Evolutionary conservation across 2,113 vertebrate genomes (phyloP), one percentile per base, ranked within the genome.

Genomic region (Oncorhynchus nerka): DNA sequence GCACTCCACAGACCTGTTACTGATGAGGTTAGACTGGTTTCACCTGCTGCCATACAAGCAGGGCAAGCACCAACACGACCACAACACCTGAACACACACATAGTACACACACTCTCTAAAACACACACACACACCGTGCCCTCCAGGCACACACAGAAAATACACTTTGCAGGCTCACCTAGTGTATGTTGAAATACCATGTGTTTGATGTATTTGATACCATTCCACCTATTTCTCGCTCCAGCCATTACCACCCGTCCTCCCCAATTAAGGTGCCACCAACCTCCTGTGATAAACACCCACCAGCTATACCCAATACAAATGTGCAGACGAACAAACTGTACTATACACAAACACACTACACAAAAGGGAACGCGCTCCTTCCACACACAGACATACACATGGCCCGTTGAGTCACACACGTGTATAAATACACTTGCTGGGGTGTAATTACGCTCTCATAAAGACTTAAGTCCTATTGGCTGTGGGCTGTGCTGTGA

Each of bases 1-100:
- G 0, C 39, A 3, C 39, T 13, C 61, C 78, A 77, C 64, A 83
- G 78, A 79, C 88, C 83, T 75, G 81, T 85, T 82, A 80, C 72
- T 71, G 4, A 51, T 66, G 86, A 87, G 69, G 88, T 82, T 75
- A 70, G 89, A 90, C 92, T 81, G 88, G 92, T 93, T 92, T 85
- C 89, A 89, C 91, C 89, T 84, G 91, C 88, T 84, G 91, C 84
- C 5, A 0, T 74, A 78, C 84, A 4, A 4, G 71, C 45, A 16
- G 82, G 82, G 75, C 92, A 79, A 85, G 91, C 86, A 55, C 2
- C 12, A 34, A 91, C 92, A 75, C 1, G 91, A 45, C 9, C 39
- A 45, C 39, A 45, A 45, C 69, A 34, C 66, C 76, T 57, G 3
- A 51, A 9, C 76, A 71, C 32, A 62, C 68, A 55, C 24, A 34